These are phyloP conservation scores for Podarcis muralis DNA, from an alignment of 2,113 vertebrate genomes.

Conservation along the genomic window DNA sequence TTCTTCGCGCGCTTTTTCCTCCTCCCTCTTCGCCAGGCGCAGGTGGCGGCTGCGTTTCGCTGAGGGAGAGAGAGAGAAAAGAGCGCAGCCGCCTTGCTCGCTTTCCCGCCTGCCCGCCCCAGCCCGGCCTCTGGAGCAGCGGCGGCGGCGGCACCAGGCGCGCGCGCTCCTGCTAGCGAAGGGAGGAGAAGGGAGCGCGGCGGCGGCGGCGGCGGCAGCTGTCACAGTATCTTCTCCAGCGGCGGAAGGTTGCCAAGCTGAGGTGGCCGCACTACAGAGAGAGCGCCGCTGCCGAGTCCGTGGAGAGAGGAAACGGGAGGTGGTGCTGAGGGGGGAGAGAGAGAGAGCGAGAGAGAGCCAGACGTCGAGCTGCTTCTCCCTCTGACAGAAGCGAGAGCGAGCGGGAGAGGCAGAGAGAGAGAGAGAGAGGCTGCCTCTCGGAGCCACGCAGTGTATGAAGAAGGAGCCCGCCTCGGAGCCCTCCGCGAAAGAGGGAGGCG, in stretches of 20 bases:
- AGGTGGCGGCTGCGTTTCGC: slow-evolving; percentile 36
- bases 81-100: slow-evolving; percentile 34
- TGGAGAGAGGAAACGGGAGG: background rate
- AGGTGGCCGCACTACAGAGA: slow-evolving; percentile 24
- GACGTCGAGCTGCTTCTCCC: background rate
- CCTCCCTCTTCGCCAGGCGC: background rate
- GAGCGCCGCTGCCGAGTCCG: slow-evolving; percentile 37
- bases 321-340: background rate
- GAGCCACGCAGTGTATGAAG: slow-evolving; percentile 46
- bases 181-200: slow-evolving; percentile 40
- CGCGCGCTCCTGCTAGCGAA: slow-evolving; percentile 65
- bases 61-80: background rate
- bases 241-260: slow-evolving; percentile 22
- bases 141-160: slow-evolving; percentile 49
- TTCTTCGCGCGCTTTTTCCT: background rate
- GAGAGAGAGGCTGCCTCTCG: slow-evolving; percentile 11
- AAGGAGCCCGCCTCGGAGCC: slow-evolving; percentile 31
- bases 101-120: slow-evolving; percentile 20
- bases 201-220: slow-evolving; percentile 42
- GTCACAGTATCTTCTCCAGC: slow-evolving; percentile 18
- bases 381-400: background rate
- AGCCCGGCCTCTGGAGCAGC: slow-evolving; percentile 23
- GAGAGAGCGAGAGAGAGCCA: background rate
- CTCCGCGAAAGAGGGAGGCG: slow-evolving; percentile 38
- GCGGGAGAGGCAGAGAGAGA: background rate